Conservation (phyloP, 2,797 vertebrate genomes). For the Pipistrellus pygmaeus region DNA sequence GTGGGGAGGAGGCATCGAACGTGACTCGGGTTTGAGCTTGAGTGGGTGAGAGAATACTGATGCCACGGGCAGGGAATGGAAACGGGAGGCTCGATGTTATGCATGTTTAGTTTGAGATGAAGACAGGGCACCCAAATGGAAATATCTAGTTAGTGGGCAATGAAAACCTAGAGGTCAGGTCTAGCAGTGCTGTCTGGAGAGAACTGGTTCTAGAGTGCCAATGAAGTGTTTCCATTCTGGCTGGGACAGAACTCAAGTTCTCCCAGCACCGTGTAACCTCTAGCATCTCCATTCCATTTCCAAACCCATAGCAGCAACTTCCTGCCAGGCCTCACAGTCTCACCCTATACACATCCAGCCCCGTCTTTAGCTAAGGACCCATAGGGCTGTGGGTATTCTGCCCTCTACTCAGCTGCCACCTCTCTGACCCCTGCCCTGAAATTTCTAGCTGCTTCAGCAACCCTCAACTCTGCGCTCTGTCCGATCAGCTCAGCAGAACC, state of each 20-base stretch:
- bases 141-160: not conserved
- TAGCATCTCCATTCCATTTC: not conserved
- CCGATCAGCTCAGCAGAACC: not conserved
- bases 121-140: not conserved
- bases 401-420: not conserved
- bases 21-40: slow-evolving; percentile 26
- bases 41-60: slow-evolving; percentile 27
- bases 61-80: not conserved
- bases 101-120: not conserved
- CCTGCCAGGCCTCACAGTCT: not conserved
- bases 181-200: not conserved
- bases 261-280: not conserved
- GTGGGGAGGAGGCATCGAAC: not conserved
- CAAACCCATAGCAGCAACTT: not conserved
- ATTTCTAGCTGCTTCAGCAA: not conserved
- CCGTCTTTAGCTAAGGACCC: not conserved
- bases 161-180: not conserved
- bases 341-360: not conserved
- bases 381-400: not conserved
- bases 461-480: not conserved
- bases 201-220: not conserved
- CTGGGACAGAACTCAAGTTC: not conserved
- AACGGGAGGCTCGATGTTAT: not conserved
- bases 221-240: not conserved
- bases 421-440: not conserved